Conservation (phyloP, 53 echinoderm and acorn worm genomes). For the Arbacia lixula region DNA sequence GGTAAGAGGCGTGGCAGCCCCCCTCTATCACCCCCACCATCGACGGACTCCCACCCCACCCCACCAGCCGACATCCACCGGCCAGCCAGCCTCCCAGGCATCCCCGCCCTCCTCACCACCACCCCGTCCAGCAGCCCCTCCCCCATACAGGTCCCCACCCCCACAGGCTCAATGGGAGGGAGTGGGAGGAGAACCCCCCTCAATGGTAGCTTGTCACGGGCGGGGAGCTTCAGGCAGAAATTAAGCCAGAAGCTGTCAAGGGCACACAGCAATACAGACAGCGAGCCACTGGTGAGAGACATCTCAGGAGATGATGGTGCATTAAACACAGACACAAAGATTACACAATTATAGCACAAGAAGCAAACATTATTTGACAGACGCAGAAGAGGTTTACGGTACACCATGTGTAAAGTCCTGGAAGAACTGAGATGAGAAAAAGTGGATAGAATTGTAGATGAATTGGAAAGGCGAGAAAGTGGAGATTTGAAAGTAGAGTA, state of each 20-base stretch:
- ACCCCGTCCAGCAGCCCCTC: background rate
- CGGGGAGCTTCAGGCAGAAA: conserved; percentile 22
- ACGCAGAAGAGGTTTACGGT: no score
- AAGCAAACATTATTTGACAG: no score
- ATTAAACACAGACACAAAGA: conserved; percentile 8
- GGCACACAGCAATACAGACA: conserved; percentile 5
- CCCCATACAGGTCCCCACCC: background rate
- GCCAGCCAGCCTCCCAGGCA: conserved; percentile 8
- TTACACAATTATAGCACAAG: conserved; percentile 26
- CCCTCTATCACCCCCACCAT: background rate
- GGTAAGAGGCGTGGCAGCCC: no score
- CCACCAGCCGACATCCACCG: background rate
- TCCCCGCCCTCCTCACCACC: background rate
- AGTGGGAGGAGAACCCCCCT: background rate
- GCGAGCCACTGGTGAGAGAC: conserved; percentile 11
- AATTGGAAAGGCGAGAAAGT: no score
- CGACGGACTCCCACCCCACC: background rate
- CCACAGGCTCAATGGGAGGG: background rate
- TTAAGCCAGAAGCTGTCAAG: conserved; percentile 31
- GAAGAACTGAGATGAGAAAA: no score
- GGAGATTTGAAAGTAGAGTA: no score
- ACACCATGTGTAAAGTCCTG: no score
- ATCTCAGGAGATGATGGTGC: background rate
- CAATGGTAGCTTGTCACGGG: conserved; percentile 16
- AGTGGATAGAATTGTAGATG: no score